Conservation (phyloP, 2,113 vertebrate species). For the Tringa solitaria region DNA sequence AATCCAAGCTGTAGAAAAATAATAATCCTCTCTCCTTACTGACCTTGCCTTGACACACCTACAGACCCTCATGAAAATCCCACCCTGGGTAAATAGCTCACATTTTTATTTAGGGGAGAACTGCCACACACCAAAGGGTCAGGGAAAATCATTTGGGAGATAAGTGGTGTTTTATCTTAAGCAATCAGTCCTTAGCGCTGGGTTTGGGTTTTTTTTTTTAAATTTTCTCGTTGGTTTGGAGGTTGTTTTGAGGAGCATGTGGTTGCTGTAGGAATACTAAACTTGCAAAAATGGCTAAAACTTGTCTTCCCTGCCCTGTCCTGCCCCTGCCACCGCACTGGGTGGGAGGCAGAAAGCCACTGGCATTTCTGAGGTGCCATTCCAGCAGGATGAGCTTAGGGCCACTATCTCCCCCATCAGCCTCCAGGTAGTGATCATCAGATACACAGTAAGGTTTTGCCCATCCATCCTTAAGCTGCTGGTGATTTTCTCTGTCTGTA, state of each 20-base stretch:
- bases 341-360: neutral
- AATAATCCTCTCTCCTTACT: neutral
- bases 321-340: neutral
- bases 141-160: slow-evolving; percentile 15
- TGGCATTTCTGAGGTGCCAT: neutral
- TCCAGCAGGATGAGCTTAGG: neutral
- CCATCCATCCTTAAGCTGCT: neutral
- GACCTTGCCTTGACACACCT: slow-evolving; percentile 35
- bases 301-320: neutral
- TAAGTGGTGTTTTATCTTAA: slow-evolving; percentile 37
- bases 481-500: neutral
- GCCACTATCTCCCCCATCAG: neutral
- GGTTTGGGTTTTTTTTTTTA: neutral
- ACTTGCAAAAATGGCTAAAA: neutral
- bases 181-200: neutral
- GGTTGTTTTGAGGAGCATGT: neutral
- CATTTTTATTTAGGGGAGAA: neutral
- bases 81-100: slow-evolving; percentile 49
- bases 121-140: neutral
- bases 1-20: neutral
- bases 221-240: neutral
- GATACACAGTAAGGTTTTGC: neutral
- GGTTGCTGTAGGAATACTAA: neutral
- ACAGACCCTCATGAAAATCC: slow-evolving; percentile 15
- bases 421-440: neutral